Evolutionary conservation across 2,888 invertebrate genomes (phyloP), one percentile per base, ranked within the genome.

Genomic region (Lasioglossum figueresi): DNA sequence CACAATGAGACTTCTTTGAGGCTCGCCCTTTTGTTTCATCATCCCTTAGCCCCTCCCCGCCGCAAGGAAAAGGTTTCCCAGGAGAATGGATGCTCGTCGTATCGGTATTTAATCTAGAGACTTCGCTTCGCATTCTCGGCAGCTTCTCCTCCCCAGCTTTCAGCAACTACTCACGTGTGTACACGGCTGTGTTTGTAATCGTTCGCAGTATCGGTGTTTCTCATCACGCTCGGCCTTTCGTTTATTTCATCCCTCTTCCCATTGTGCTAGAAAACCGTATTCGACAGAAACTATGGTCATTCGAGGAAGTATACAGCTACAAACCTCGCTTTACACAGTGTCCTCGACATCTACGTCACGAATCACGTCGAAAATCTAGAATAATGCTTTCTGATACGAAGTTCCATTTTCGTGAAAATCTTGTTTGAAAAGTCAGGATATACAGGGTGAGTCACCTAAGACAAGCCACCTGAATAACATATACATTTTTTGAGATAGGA

Each of bases 31-130:
- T 82, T 76, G 77, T 82, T 84, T 88, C 82, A 68, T 74, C 37
- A 68, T 74, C 37, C 43, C 31, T 75, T 78, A 16, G 19, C 37
- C 63, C 59, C 56, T 45, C 23, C 71, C n/a, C 37, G 71, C 82
- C 72, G 63, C 72, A 16, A 76, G 68, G 56, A 68, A 73, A 79
- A 88, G 83, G 81, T 79, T 85, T 83, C 76, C 70, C 76, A 75
- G 43, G 63, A 83, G 82, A 80, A 88, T 78, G 81, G 81, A 56
- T 82, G 76, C 77, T 76, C 80, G 72, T 76, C 82, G 72, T 89
- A 87, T 89, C 85, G 83, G 79, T 85, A 89, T 88, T 89, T 89
- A 88, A 88, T 88, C 83, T 88, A 77, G 80, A 82, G 45, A 81
- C 75, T 81, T 81, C 79, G 73, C 75, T 78, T 82, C 88, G 85